A percentile compares a stretch with the other conserved stretches of the same genome.
Conservation (phyloP, 1,140 invertebrate species). For the Megalonaias nervosa region DNA sequence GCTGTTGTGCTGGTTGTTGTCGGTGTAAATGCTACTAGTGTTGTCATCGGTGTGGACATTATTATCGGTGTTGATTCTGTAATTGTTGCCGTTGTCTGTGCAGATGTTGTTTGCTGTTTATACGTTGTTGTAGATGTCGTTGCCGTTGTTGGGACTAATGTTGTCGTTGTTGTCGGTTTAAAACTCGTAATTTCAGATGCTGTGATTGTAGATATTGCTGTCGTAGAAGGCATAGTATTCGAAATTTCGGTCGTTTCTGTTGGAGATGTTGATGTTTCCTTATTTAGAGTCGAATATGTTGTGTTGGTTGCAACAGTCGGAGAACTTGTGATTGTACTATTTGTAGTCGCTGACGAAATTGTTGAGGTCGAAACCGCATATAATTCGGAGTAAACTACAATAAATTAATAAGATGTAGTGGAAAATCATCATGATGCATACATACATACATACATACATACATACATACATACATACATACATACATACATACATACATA, state of each 20-base stretch:
- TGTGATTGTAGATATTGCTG: conserved; percentile 6
- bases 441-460: too few species aligned
- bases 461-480: too few species aligned
- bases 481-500: not conserved
- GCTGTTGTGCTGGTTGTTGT: conserved; percentile 1
- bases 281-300: not conserved
- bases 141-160: not conserved
- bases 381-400: not conserved
- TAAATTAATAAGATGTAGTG: not conserved
- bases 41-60: not conserved
- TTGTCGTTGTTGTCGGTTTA: conserved; percentile 1
- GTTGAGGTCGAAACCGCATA: not conserved
- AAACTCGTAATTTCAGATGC: not conserved
- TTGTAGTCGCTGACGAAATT: not conserved
- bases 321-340: not conserved
- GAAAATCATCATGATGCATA: not conserved
- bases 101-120: not conserved
- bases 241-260: not conserved
- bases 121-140: not conserved
- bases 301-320: not conserved
- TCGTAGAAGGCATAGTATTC: not conserved
- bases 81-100: conserved; percentile 4
- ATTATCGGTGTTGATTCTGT: not conserved
- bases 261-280: not conserved
- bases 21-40: not conserved